A percentile compares a stretch with the other conserved stretches of the same genome.
Conservation (phyloP, 2,797 vertebrate species). For the Microctenopoma lineatum region DNA sequence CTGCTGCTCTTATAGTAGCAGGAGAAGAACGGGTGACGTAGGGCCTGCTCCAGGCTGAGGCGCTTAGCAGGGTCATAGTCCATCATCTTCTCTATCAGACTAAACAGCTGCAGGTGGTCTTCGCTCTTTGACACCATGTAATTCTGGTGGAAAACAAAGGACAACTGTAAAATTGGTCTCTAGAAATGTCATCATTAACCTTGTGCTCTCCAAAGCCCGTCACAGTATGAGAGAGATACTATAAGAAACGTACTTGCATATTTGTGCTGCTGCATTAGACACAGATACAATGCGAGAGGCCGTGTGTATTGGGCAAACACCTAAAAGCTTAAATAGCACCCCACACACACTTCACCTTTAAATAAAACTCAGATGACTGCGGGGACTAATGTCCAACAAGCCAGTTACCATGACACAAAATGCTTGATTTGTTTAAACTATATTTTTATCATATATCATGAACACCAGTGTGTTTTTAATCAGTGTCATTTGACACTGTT, state of each 20-base stretch:
- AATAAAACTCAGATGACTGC: too few relatives aligned
- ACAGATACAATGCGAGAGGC: too few relatives aligned
- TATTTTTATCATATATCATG: too few relatives aligned
- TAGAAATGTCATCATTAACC: background rate
- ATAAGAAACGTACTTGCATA: background rate
- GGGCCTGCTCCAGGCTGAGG: slow-evolving; percentile 87
- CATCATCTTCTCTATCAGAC: slow-evolving; percentile 90
- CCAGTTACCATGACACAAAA: too few relatives aligned
- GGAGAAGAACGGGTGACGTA: slow-evolving; percentile 87
- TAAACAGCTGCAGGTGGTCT: slow-evolving; percentile 87
- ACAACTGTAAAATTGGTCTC: background rate
- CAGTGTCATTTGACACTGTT: too few relatives aligned
- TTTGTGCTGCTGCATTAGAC: too few relatives aligned
- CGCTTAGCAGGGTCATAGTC: slow-evolving; percentile 87
- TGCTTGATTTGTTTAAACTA: too few relatives aligned
- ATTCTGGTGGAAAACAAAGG: slow-evolving; percentile 70
- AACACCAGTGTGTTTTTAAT: too few relatives aligned
- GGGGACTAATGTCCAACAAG: too few relatives aligned
- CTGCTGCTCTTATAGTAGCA: slow-evolving; percentile 63
- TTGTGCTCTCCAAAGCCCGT: background rate
- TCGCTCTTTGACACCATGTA: slow-evolving; percentile 85
- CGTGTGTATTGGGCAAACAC: too few relatives aligned
- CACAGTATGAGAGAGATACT: background rate
- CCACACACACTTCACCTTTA: too few relatives aligned
- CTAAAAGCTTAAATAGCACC: too few relatives aligned